Conservation (phyloP, 2,888 invertebrate species). For the Apoda limacodes region DNA sequence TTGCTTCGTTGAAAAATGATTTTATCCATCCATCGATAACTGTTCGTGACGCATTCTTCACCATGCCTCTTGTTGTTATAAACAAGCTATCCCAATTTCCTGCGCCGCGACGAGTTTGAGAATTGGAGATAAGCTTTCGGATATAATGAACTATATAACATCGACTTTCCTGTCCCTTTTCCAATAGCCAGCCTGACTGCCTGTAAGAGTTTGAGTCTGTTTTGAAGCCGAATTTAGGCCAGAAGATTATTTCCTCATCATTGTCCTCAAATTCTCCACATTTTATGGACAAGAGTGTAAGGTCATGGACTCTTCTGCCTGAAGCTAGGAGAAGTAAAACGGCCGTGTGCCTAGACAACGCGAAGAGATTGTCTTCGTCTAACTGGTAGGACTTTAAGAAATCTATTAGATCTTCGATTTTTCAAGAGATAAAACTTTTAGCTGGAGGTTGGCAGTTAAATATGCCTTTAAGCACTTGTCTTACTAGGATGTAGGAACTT, state of each 20-base stretch:
- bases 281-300: conserved; percentile 17
- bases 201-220: conserved; percentile 15
- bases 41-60: too few relatives aligned
- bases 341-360: too few relatives aligned
- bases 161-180: not conserved
- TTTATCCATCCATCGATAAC: too few relatives aligned
- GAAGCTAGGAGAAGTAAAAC: conserved; percentile 13
- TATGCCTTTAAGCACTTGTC: too few relatives aligned
- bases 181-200: conserved; percentile 11
- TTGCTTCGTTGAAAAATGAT: conserved; percentile 8
- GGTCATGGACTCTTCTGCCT: conserved; percentile 20
- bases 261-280: conserved; percentile 12
- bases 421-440: too few relatives aligned
- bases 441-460: too few relatives aligned
- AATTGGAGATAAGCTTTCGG: conserved; percentile 1
- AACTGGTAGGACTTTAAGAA: too few relatives aligned
- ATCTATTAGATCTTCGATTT: too few relatives aligned
- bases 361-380: too few relatives aligned
- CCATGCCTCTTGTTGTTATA: too few relatives aligned
- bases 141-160: conserved; percentile 3
- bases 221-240: conserved; percentile 23
- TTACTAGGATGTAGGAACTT: too few relatives aligned
- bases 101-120: conserved; percentile 1
- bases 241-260: conserved; percentile 16
- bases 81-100: conserved; percentile 3